phyloP scores from a whole-genome alignment of 2,797 vertebrate species.

The Coreius guichenoti region DNA sequence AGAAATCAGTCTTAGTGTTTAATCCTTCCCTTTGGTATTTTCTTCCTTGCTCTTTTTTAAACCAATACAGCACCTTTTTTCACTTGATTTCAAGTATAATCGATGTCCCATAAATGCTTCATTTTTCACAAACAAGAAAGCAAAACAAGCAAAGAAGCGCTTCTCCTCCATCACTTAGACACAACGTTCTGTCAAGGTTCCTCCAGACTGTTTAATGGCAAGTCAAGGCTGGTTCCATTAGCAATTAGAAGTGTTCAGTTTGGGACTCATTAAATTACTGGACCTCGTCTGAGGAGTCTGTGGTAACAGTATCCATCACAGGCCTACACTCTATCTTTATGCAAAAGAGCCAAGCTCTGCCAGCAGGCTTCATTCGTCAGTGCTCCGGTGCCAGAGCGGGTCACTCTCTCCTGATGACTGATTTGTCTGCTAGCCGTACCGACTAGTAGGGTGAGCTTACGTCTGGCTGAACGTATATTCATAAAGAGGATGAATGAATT shows the following conservation, averaged over 20 bases:
- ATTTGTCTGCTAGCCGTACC: conserved; percentile 42
- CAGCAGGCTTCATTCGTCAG: conserved; percentile 77
- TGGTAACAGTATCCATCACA: conserved; percentile 51
- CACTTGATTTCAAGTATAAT: conserved; percentile 12
- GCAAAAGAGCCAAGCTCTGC: conserved; percentile 62
- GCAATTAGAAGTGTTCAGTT: conserved; percentile 79
- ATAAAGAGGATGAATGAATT: conserved; percentile 21
- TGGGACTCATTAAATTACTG: conserved; percentile 80
- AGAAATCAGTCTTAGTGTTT: conserved; percentile 28
- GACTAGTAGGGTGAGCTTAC: conserved; percentile 27
- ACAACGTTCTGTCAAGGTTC: conserved; percentile 31
- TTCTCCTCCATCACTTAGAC: conserved; percentile 55
- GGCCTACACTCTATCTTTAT: conserved; percentile 38
- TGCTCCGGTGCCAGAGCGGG: conserved; percentile 63
- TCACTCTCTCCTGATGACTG: conserved; percentile 75
- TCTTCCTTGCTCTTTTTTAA: conserved; percentile 4
- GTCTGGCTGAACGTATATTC: not conserved
- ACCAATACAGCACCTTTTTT: conserved; percentile 17
- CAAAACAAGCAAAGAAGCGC: conserved; percentile 34
- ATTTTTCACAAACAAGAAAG: conserved; percentile 28
- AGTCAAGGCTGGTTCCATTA: conserved; percentile 76
- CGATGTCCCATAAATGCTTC: conserved; percentile 11
- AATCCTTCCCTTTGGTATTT: conserved; percentile 22
- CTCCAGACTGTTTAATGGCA: conserved; percentile 72
- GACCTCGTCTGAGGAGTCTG: conserved; percentile 61